These are phyloP conservation scores for Athetis lepigone DNA, from an alignment of 2,888 invertebrate genomes.

Conservation along the genomic window DNA sequence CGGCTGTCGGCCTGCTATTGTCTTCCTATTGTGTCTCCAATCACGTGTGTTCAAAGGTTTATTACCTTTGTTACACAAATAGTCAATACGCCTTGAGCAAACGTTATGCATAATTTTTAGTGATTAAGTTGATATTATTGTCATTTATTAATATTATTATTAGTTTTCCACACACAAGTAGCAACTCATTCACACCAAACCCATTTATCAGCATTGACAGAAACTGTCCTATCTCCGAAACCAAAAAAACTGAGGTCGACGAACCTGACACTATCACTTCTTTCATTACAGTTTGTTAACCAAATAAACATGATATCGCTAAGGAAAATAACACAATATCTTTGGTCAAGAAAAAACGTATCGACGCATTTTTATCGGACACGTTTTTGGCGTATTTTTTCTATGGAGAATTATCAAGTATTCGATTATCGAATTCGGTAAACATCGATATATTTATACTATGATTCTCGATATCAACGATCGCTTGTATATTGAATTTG, in stretches of 20 bases:
- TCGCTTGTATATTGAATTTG: conserved; percentile 75
- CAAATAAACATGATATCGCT: conserved; percentile 84
- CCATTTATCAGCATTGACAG: conserved; percentile 56
- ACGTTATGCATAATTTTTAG: no score
- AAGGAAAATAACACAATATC: conserved; percentile 85
- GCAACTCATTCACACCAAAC: conserved; percentile 54
- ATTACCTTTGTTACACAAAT: no score
- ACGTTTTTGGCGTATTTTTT: conserved; percentile 84
- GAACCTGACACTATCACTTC: conserved; percentile 82
- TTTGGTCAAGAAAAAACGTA: conserved; percentile 75
- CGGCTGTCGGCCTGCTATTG: no score
- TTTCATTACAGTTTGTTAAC: conserved; percentile 84
- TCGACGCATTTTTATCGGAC: conserved; percentile 79
- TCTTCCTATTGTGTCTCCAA: no score
- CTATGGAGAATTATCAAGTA: no score
- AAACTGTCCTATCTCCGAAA: conserved; percentile 49
- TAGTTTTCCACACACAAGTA: conserved; percentile 48
- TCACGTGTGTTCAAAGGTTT: no score
- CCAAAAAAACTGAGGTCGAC: conserved; percentile 71
- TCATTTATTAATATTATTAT: no score
- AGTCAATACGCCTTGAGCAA: no score
- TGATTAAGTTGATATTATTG: no score
- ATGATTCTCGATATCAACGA: conserved; percentile 78
- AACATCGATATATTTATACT: conserved; percentile 73
- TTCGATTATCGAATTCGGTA: conserved; percentile 87